These are phyloP conservation scores for Cirrhinus mrigala DNA, from an alignment of 2,797 vertebrate species.

Conservation along the genomic window DNA sequence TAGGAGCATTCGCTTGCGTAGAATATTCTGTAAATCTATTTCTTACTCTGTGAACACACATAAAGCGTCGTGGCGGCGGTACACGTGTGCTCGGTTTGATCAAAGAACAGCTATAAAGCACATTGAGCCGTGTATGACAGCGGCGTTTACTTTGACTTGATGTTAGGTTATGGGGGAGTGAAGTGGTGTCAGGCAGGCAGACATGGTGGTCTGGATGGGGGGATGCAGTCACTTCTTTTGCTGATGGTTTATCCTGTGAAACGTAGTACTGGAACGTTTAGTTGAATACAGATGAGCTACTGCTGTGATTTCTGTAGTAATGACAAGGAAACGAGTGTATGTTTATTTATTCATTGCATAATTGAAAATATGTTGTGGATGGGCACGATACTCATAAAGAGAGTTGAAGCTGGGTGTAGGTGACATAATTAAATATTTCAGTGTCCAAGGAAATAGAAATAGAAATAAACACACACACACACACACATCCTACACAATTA, in stretches of 20 bases:
- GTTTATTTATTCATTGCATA: background rate
- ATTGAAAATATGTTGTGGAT: background rate
- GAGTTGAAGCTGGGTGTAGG: background rate
- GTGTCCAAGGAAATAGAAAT: background rate
- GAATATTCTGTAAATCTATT: slow-evolving; percentile 8
- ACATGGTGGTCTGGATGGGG: slow-evolving; percentile 41
- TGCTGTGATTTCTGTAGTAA: background rate
- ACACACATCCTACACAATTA: background rate
- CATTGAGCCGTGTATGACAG: background rate
- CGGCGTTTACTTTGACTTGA: slow-evolving; percentile 20
- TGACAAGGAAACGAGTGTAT: background rate
- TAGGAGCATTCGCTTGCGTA: slow-evolving; percentile 22
- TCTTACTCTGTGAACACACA: slow-evolving; percentile 11
- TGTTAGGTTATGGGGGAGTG: slow-evolving; percentile 13
- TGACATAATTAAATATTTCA: background rate
- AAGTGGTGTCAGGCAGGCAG: slow-evolving; percentile 27
- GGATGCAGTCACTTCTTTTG: slow-evolving; percentile 44
- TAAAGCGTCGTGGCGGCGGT: slow-evolving; percentile 1
- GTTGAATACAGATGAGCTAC: background rate
- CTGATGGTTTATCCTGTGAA: slow-evolving; percentile 33
- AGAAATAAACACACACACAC: too few species aligned
- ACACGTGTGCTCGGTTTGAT: slow-evolving; percentile 33
- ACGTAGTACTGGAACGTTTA: background rate
- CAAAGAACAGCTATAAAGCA: slow-evolving; percentile 3
- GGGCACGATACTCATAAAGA: background rate